A percentile compares a stretch with the other conserved stretches of the same genome.
phyloP scores from a whole-genome alignment of 1,140 invertebrate species.

The Polypedilum vanderplanki region DNA sequence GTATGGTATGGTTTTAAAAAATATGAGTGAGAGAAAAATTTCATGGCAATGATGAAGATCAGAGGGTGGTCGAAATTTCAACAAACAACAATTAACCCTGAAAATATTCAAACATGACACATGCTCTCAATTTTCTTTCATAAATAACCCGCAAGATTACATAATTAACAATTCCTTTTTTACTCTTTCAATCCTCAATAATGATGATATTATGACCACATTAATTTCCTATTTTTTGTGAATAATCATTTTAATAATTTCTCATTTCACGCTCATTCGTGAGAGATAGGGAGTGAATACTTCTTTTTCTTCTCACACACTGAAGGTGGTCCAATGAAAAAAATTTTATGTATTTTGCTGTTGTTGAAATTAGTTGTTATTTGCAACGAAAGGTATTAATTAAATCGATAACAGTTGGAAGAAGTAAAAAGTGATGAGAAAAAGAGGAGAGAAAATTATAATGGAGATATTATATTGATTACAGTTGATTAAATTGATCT shows the following conservation, averaged over 20 bases:
- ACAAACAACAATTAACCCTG: conserved; percentile 23
- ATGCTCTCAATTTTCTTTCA: conserved; percentile 21
- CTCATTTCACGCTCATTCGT: conserved; percentile 14
- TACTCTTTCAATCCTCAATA: neutral
- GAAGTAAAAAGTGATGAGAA: too few species aligned
- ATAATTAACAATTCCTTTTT: neutral
- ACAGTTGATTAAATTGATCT: neutral
- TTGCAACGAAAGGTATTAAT: conserved; percentile 13
- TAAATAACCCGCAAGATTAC: neutral
- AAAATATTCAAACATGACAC: conserved; percentile 15
- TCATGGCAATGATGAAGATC: neutral
- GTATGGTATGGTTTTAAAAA: neutral
- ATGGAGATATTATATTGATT: conserved; percentile 16
- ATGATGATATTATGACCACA: neutral
- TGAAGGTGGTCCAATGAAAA: conserved; percentile 9
- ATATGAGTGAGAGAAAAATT: too few species aligned
- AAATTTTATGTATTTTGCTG: neutral
- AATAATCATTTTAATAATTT: conserved; percentile 26
- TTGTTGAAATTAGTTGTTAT: neutral
- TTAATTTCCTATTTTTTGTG: neutral
- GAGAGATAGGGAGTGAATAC: neutral
- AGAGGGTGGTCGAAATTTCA: conserved; percentile 10
- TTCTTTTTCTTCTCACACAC: neutral
- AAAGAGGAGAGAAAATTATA: conserved; percentile 4
- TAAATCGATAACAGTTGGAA: conserved; percentile 28